A percentile compares a stretch with the other conserved stretches of the same genome.
Evolutionary conservation across 2,113 vertebrate genomes (phyloP).

Genomic region (Scatophagus argus): DNA sequence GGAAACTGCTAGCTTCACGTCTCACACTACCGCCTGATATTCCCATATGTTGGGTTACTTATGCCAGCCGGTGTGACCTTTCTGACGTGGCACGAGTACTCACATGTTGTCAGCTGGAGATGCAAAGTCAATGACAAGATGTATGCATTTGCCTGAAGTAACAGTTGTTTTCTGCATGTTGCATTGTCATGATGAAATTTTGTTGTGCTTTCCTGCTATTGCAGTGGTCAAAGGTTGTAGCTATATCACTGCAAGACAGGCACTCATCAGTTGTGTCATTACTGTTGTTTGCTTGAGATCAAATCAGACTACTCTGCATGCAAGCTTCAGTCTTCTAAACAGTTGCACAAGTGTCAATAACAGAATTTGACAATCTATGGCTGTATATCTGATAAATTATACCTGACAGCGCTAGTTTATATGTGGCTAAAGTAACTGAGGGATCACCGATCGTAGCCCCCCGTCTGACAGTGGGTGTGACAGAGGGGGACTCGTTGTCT

Average conservation of each 20-base stretch:
- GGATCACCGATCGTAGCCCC: neutral
- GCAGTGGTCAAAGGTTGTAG: constrained; percentile 41
- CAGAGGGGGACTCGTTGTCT: neutral
- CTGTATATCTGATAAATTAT: neutral
- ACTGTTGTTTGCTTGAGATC: constrained; percentile 4
- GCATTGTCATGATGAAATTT: neutral
- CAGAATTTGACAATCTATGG: neutral
- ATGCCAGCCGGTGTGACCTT: constrained; percentile 26
- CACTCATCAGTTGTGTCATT: neutral
- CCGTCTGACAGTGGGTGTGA: constrained; percentile 13
- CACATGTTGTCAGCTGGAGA: neutral
- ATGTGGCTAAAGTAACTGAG: neutral
- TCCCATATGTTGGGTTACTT: neutral
- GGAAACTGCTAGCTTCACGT: neutral
- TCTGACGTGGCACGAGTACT: constrained; percentile 88
- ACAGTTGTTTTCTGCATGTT: neutral
- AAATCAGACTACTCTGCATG: neutral
- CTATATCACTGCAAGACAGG: neutral
- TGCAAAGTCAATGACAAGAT: neutral
- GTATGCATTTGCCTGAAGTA: neutral
- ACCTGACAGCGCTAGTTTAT: neutral
- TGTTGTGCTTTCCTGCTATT: neutral
- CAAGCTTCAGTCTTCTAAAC: neutral
- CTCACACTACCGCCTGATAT: neutral
- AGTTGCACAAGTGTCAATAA: neutral